Evolutionary conservation across 2,113 vertebrate species (phyloP).

Genomic region (Litocranius walleri): DNA sequence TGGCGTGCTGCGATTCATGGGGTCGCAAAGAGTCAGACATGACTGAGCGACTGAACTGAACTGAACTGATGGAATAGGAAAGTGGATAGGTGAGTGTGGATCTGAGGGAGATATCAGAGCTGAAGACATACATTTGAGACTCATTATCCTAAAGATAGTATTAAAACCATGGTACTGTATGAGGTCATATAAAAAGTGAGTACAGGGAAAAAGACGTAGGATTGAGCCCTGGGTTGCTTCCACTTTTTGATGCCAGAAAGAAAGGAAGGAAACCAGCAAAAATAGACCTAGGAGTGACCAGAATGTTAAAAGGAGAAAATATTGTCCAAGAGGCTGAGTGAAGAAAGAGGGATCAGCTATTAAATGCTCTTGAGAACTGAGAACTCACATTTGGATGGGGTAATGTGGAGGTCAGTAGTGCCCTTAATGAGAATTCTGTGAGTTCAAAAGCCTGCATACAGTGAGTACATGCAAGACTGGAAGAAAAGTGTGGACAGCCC

Average conservation of each 20-base stretch:
- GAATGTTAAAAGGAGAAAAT: not conserved
- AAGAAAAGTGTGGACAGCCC: not conserved
- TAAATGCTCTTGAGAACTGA: not conserved
- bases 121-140: not conserved
- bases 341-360: not conserved
- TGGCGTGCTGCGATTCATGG: too few species aligned
- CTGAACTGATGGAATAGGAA: not conserved
- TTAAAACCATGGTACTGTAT: not conserved
- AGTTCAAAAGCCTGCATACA: not conserved
- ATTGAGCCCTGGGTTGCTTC: not conserved
- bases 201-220: not conserved
- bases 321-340: not conserved
- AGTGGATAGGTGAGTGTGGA: not conserved
- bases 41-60: too few species aligned
- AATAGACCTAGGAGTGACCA: not conserved
- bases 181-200: not conserved
- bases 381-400: not conserved
- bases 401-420: not conserved
- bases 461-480: not conserved
- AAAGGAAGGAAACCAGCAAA: not conserved
- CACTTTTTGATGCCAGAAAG: not conserved
- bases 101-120: not conserved
- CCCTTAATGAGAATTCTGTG: not conserved
- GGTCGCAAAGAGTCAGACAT: too few species aligned
- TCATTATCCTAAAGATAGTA: not conserved